Percentiles rank a stretch among this genome's conserved stretches.
phyloP scores from a whole-genome alignment of 2,113 vertebrate species.

The Lophura nycthemera region DNA sequence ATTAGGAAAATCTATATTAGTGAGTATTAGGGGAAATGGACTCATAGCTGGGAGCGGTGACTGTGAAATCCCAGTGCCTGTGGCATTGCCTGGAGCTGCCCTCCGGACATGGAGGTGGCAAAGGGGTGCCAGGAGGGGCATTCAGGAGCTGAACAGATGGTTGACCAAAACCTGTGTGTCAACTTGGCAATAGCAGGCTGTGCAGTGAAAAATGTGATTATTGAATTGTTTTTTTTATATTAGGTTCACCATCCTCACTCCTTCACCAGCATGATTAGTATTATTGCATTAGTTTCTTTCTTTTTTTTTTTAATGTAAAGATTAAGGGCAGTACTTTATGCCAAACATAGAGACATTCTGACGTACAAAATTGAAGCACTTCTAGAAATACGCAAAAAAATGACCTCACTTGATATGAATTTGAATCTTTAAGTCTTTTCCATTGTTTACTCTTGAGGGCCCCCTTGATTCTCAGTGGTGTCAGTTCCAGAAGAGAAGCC shows the following conservation, averaged over 20 bases:
- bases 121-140: no score
- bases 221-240: not conserved
- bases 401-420: fast-evolving
- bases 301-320: not conserved
- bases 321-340: not conserved
- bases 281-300: not conserved
- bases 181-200: fast-evolving
- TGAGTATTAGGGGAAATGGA: not conserved
- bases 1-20: not conserved
- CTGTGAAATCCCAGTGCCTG: not conserved
- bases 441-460: not conserved
- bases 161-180: not conserved
- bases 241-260: not conserved
- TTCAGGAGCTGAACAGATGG: fast-evolving
- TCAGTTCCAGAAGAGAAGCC: not conserved
- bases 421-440: not conserved
- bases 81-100: fast-evolving
- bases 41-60: fast-evolving
- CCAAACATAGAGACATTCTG: not conserved
- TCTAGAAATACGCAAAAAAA: not conserved
- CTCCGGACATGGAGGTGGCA: not conserved
- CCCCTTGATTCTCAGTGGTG: not conserved
- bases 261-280: not conserved
- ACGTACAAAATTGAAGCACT: not conserved
- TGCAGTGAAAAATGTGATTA: not conserved